A percentile compares a stretch with the other conserved stretches of the same genome.
Evolutionary conservation across 2,113 vertebrate species (phyloP).

Genomic region (Ictidomys tridecemlineatus): DNA sequence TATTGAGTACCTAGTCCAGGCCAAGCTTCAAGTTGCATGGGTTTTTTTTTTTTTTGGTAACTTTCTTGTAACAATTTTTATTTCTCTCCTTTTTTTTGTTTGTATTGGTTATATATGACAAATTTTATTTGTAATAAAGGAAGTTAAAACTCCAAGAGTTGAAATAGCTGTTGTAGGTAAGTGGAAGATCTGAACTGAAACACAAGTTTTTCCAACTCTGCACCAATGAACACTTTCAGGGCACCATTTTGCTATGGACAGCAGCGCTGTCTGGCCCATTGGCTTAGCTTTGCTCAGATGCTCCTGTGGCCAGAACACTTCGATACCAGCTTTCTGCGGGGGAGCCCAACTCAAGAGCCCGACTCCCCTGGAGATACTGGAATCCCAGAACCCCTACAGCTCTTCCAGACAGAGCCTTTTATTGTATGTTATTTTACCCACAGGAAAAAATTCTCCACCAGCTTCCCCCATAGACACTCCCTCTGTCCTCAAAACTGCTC

Average conservation of each 20-base stretch:
- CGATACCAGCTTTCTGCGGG: not conserved
- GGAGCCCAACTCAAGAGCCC: not conserved
- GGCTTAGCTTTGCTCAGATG: not conserved
- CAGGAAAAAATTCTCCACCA: not conserved
- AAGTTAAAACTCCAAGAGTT: conserved; percentile 5
- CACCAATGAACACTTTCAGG: too few relatives aligned
- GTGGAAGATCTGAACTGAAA: not conserved
- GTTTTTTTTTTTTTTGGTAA: not conserved
- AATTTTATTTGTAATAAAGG: not conserved
- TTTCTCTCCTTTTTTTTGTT: not conserved
- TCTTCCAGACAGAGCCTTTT: not conserved
- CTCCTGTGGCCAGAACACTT: not conserved
- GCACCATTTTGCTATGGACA: not conserved
- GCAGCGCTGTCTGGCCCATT: rapidly evolving
- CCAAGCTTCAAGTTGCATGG: not conserved
- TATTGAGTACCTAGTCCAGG: not conserved
- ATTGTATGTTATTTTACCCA: not conserved
- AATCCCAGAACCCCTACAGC: not conserved
- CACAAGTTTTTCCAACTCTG: not conserved
- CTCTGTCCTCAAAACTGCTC: conserved; percentile 16
- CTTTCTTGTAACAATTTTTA: not conserved
- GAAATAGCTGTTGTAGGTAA: not conserved
- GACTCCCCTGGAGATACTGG: not conserved
- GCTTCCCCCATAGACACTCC: not conserved
- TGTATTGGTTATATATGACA: too few relatives aligned